Evolutionary conservation across 1,140 invertebrate genomes (phyloP).

Genomic region (Calliphora vicina): DNA sequence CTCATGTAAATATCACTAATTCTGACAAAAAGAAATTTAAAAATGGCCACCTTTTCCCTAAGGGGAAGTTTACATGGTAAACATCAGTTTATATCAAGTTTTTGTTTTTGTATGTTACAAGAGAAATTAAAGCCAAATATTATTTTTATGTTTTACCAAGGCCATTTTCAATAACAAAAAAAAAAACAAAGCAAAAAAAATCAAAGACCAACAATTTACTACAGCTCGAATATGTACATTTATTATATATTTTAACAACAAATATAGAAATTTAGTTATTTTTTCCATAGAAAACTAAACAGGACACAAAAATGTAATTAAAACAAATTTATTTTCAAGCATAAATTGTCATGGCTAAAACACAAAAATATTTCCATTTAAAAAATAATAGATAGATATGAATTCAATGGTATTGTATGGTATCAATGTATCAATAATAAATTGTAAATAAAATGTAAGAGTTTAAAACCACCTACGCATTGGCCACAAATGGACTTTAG

Average conservation of each 20-base stretch:
- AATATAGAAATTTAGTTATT: background rate
- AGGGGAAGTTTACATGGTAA: background rate
- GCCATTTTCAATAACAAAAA: background rate
- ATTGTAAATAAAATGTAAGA: background rate
- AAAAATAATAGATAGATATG: background rate
- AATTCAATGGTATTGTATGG: too few relatives aligned
- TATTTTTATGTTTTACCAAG: background rate
- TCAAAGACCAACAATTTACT: background rate
- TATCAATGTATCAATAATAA: background rate
- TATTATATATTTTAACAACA: background rate
- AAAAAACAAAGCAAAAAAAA: background rate
- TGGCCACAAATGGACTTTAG: background rate
- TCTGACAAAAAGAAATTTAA: too few relatives aligned
- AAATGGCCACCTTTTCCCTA: background rate
- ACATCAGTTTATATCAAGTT: background rate
- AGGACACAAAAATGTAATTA: conserved; percentile 5
- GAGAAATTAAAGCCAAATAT: conserved; percentile 2
- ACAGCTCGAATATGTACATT: background rate
- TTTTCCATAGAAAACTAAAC: background rate
- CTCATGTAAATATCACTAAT: too few relatives aligned
- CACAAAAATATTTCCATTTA: background rate
- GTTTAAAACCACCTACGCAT: conserved; percentile 4
- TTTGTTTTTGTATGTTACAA: background rate
- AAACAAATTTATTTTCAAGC: background rate
- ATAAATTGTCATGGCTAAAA: background rate